These are phyloP conservation scores for Euthynnus affinis DNA, from an alignment of 2,797 vertebrate species.

Conservation along the genomic window DNA sequence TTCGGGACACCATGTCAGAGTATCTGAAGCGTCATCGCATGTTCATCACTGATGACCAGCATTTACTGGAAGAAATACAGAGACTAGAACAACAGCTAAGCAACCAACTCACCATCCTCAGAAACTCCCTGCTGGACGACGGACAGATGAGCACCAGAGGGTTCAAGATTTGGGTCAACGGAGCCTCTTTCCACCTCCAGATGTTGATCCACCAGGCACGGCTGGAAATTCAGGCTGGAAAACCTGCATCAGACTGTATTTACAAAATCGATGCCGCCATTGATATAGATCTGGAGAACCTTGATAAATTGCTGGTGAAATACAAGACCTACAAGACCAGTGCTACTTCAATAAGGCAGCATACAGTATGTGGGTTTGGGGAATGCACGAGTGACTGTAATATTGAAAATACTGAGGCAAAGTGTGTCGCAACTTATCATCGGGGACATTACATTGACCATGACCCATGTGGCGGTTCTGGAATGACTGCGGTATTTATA, in stretches of 20 bases:
- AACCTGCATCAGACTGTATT: neutral
- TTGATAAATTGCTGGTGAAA: neutral
- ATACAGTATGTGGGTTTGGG: too few species aligned
- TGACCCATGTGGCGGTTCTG: too few species aligned
- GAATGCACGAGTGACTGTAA: too few species aligned
- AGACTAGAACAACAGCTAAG: neutral
- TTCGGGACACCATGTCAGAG: constrained; percentile 38
- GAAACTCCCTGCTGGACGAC: constrained; percentile 17
- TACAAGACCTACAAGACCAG: neutral
- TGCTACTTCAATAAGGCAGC: too few species aligned
- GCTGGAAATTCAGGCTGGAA: neutral
- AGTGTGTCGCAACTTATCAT: too few species aligned
- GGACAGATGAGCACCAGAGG: constrained; percentile 22
- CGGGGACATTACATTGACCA: too few species aligned
- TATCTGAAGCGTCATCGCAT: constrained; percentile 6
- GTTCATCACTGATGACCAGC: neutral
- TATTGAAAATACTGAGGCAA: too few species aligned
- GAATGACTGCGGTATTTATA: too few species aligned
- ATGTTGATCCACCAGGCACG: constrained; percentile 30
- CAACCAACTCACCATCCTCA: constrained; percentile 18
- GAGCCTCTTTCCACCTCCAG: constrained; percentile 29
- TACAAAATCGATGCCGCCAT: accelerated
- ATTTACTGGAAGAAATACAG: neutral
- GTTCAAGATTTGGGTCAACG: constrained; percentile 30
- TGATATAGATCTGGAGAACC: neutral